Percentiles rank a stretch among this genome's conserved stretches.
Conservation (phyloP, 2,888 invertebrate species). For the Saturnia pavonia region DNA sequence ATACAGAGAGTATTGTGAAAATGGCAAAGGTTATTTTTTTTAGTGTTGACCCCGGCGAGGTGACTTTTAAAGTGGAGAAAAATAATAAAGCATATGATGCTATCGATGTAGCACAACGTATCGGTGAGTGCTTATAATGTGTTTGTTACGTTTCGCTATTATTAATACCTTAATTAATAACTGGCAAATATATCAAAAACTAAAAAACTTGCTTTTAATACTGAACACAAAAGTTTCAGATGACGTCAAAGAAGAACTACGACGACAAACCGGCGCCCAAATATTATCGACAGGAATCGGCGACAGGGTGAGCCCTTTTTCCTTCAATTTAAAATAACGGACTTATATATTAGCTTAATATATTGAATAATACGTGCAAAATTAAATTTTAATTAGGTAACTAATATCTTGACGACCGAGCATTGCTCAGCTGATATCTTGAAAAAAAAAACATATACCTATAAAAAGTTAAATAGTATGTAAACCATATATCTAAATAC, state of each 20-base stretch:
- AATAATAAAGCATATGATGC: conserved; percentile 85
- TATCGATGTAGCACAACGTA: conserved; percentile 83
- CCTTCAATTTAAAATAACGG: too few species aligned
- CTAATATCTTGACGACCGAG: too few species aligned
- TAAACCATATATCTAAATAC: too few species aligned
- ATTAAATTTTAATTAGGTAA: not conserved
- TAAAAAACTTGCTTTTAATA: not conserved
- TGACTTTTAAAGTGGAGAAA: conserved; percentile 87
- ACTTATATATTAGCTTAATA: too few species aligned
- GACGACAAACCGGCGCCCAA: conserved; percentile 85
- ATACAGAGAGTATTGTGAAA: not conserved
- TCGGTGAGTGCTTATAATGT: conserved; percentile 75
- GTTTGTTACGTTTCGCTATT: not conserved
- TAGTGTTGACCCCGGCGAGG: conserved; percentile 88
- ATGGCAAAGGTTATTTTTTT: conserved; percentile 41
- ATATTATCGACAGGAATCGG: conserved; percentile 89
- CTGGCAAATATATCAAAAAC: not conserved
- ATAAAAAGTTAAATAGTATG: too few species aligned
- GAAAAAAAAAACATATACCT: too few species aligned
- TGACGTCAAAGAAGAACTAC: conserved; percentile 85
- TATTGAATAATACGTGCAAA: not conserved
- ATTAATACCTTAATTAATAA: not conserved
- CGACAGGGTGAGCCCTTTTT: conserved; percentile 88
- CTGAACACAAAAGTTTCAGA: conserved; percentile 51
- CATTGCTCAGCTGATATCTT: too few species aligned